These are phyloP conservation scores for Synanthedon myopaeformis DNA, from an alignment of 2,888 invertebrate genomes.

Conservation along the genomic window DNA sequence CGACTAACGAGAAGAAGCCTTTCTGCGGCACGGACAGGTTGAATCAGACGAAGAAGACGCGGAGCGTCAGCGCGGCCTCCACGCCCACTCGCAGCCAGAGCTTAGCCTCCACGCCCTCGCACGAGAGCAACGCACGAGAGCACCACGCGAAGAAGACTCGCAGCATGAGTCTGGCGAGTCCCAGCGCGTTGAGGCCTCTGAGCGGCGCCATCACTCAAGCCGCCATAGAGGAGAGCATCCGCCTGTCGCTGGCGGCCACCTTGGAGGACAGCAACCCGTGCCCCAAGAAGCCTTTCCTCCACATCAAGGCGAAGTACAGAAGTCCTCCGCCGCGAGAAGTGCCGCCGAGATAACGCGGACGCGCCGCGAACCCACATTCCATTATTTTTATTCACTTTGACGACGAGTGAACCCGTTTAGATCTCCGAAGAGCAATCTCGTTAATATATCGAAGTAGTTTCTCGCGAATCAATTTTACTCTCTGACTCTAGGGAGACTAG, in stretches of 20 bases:
- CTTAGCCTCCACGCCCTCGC: constrained; percentile 45
- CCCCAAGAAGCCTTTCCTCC: constrained; percentile 70
- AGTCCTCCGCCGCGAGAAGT: constrained; percentile 74
- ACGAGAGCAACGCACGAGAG: constrained; percentile 29
- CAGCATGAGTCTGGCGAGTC: constrained; percentile 52
- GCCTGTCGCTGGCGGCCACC: constrained; percentile 49
- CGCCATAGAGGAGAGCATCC: constrained; percentile 60
- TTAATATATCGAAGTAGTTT: constrained; percentile 16
- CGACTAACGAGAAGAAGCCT: constrained; percentile 28
- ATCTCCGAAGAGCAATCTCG: constrained; percentile 52
- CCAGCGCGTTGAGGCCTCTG: constrained; percentile 29
- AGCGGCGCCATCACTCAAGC: constrained; percentile 53
- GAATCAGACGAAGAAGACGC: constrained; percentile 27
- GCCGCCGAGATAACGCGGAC: constrained; percentile 63
- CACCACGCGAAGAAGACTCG: constrained; percentile 42
- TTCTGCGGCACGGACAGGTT: constrained; percentile 46
- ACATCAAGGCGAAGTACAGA: constrained; percentile 80
- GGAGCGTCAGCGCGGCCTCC: constrained; percentile 30
- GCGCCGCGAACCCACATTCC: constrained; percentile 29
- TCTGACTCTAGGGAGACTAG: constrained; percentile 23
- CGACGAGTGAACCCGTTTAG: constrained; percentile 16
- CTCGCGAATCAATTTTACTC: constrained; percentile 26
- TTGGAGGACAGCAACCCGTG: constrained; percentile 37
- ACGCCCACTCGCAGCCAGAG: constrained; percentile 53
- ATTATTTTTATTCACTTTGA: constrained; percentile 31